Evolutionary conservation across 2,888 invertebrate species (phyloP), one percentile per base, ranked within the genome.

Genomic region (Herminia tarsipennalis): DNA sequence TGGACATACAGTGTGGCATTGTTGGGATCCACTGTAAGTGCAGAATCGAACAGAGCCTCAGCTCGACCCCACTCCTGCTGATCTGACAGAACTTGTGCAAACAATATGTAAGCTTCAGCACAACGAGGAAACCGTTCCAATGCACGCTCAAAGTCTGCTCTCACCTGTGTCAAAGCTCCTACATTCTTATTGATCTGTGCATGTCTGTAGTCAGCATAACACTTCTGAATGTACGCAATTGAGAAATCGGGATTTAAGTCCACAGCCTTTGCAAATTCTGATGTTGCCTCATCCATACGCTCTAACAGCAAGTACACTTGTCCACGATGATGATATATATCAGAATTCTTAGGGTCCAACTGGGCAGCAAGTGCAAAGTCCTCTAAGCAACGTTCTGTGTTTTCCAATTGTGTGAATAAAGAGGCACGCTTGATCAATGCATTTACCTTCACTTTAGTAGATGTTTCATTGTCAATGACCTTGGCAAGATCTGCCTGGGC

Each of bases 321-420:
- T 36, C 98, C 98, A 54, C 98, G 92, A 75, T 99, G 98, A 80
- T 98, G 97, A 82, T 96, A 98, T 38, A 99, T 94, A 80, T 99
- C 99, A 13, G 96, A 94, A 80, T 96, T 97, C 20, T 95, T 92
- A 0, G 97, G 94, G 67, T 97, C 96, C 33, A 97, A 78, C 67
- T 94, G 89, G 27, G 95, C 94, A 20, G 98, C 98, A 59, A 81
- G 86, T 9, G 94, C 93, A 83, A 98, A 98, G 81, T 97, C 97
- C 39, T 93, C 93, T 61, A 97, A 89, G 60, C 96, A 96, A 52
- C 94, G 93, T 24, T 94, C 94, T 21, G 94, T 92, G 53, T 95
- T 93, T 66, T 96, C 96, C 38, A 95, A 87, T 77, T 98, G 97
- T 82, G 98, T 95, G 63, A 94, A 93, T 48, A 98, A 91, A 3